A percentile compares a stretch with the other conserved stretches of the same genome.
phyloP scores from a whole-genome alignment of 2,113 vertebrate genomes.

The Monopterus albus region DNA sequence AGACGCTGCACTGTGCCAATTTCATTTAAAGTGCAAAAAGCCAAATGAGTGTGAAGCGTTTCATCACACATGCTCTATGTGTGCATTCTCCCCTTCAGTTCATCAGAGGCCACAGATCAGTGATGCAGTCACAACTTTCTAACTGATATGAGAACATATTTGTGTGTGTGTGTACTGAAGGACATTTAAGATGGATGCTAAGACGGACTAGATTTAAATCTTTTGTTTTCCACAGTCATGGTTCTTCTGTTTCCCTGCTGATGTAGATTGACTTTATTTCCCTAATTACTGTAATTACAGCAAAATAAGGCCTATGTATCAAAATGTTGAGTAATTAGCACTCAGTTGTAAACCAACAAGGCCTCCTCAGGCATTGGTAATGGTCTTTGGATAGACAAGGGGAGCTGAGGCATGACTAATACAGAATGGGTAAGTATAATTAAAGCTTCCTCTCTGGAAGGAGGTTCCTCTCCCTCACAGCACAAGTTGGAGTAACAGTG shows the following conservation, averaged over 20 bases:
- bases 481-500: conserved; percentile 14
- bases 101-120: conserved; percentile 63
- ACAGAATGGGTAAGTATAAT: conserved; percentile 63
- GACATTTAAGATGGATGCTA: conserved; percentile 33
- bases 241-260: conserved; percentile 45
- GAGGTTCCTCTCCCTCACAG: conserved; percentile 14
- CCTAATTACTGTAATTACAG: conserved; percentile 75
- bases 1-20: conserved; percentile 67
- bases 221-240: conserved; percentile 48
- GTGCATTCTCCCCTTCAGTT: conserved; percentile 39
- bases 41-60: conserved; percentile 79
- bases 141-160: too few species aligned
- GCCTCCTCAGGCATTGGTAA: conserved; percentile 75
- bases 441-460: conserved; percentile 48
- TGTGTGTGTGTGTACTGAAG: conserved; percentile 15
- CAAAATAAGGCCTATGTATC: conserved; percentile 72
- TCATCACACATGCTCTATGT: conserved; percentile 76
- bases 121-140: conserved; percentile 72
- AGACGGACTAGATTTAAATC: conserved; percentile 25
- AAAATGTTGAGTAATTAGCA: conserved; percentile 76
- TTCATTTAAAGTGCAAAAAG: conserved; percentile 82
- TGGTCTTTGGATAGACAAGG: conserved; percentile 74
- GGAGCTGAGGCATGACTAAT: conserved; percentile 73
- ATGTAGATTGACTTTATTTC: conserved; percentile 57
- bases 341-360: conserved; percentile 74